phyloP scores from a whole-genome alignment of 2,797 vertebrate species.

The Orestias chungarensis region DNA sequence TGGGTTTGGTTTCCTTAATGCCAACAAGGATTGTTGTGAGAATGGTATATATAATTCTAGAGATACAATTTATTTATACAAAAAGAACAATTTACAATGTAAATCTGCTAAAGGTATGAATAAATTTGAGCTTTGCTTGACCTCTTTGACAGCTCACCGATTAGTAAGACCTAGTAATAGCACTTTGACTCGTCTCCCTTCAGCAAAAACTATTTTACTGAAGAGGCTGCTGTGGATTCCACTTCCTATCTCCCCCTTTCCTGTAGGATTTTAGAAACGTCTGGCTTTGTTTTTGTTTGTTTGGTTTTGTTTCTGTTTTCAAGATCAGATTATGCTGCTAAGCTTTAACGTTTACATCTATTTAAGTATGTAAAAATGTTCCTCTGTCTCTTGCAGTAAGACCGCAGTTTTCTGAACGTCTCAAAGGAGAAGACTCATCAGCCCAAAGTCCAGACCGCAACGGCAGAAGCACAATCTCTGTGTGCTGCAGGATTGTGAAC shows the following conservation, averaged over 20 bases:
- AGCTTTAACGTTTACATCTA: not conserved
- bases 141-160: too few relatives aligned
- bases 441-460: conserved; percentile 58
- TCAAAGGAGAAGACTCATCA: conserved; percentile 52
- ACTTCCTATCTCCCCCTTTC: not conserved
- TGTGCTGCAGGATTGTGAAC: conserved; percentile 59
- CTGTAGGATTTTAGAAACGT: conserved; percentile 17
- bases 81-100: not conserved
- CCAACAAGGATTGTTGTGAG: too few relatives aligned
- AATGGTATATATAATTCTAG: too few relatives aligned
- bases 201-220: not conserved
- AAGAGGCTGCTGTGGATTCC: not conserved
- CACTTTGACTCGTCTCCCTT: not conserved
- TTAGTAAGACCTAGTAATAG: not conserved
- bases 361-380: not conserved
- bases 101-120: not conserved
- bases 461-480: conserved; percentile 59
- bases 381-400: conserved; percentile 71
- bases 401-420: conserved; percentile 44
- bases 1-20: not conserved
- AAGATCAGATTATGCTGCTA: not conserved
- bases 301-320: not conserved
- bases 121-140: not conserved
- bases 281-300: too few relatives aligned
- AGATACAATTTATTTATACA: not conserved